These are phyloP conservation scores for Fistularia tabacaria DNA, from an alignment of 2,797 vertebrate species.

Conservation along the genomic window DNA sequence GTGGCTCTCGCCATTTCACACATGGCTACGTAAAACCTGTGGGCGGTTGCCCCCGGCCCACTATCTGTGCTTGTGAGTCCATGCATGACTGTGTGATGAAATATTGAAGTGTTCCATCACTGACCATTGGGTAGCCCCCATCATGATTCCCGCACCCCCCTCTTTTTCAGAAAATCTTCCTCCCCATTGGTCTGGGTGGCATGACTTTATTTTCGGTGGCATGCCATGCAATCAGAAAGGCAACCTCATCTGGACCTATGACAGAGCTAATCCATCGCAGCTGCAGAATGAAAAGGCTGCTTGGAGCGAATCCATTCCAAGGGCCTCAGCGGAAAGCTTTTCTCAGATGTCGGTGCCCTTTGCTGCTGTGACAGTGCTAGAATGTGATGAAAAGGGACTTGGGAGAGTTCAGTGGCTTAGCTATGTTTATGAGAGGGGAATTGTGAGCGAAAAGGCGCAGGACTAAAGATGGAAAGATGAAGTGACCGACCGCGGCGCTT, in stretches of 20 bases:
- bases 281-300: conserved; percentile 73
- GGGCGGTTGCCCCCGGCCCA: conserved; percentile 58
- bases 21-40: conserved; percentile 74
- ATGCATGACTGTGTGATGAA: conserved; percentile 66
- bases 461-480: conserved; percentile 38
- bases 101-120: conserved; percentile 68
- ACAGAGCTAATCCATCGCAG: conserved; percentile 74
- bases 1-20: conserved; percentile 70
- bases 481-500: conserved; percentile 28
- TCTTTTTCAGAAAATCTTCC: conserved; percentile 42
- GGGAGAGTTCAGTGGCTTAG: conserved; percentile 51
- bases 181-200: conserved; percentile 34
- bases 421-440: conserved; percentile 37
- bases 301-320: conserved; percentile 69
- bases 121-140: conserved; percentile 27
- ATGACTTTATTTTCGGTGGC: conserved; percentile 51
- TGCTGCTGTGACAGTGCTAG: conserved; percentile 55
- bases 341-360: conserved; percentile 63
- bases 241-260: conserved; percentile 69
- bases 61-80: conserved; percentile 62
- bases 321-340: conserved; percentile 61
- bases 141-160: conserved; percentile 6
- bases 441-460: conserved; percentile 21
- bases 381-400: conserved; percentile 62
- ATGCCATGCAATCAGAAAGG: conserved; percentile 56